Evolutionary conservation across 2,888 invertebrate species (phyloP).

Genomic region (Catocala fraxini): DNA sequence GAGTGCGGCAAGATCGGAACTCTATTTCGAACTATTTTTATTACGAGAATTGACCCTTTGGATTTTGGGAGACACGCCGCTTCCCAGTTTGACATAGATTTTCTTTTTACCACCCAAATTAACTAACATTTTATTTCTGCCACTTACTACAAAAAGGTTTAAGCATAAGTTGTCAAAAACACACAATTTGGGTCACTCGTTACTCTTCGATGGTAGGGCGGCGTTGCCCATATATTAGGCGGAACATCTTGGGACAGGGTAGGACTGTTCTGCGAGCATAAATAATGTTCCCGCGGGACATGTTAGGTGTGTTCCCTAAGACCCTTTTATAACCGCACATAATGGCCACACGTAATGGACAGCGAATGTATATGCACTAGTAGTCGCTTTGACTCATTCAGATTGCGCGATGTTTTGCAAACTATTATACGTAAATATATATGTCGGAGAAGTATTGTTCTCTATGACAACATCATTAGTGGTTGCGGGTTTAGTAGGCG

Average conservation of each 20-base stretch:
- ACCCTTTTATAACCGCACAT: conserved; percentile 72
- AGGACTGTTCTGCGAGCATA: conserved; percentile 61
- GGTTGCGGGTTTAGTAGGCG: too few species aligned
- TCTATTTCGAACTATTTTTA: too few species aligned
- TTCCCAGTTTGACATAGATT: neutral
- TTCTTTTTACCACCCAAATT: neutral
- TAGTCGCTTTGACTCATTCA: conserved; percentile 35
- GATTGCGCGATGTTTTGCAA: conserved; percentile 5
- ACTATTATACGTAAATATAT: too few species aligned
- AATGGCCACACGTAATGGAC: conserved; percentile 59
- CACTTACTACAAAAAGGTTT: conserved; percentile 21
- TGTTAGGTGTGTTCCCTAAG: conserved; percentile 65
- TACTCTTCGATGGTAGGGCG: conserved; percentile 57
- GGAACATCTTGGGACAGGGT: conserved; percentile 58
- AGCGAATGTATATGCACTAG: conserved; percentile 29
- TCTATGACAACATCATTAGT: too few species aligned
- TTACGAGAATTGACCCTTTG: too few species aligned
- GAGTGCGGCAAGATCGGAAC: too few species aligned
- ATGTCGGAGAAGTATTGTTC: too few species aligned
- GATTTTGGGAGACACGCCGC: too few species aligned
- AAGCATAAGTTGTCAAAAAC: conserved; percentile 49
- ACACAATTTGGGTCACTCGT: conserved; percentile 63
- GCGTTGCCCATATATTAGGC: conserved; percentile 60
- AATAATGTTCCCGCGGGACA: conserved; percentile 72
- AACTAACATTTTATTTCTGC: neutral